A percentile compares a stretch with the other conserved stretches of the same genome.
Evolutionary conservation across 2,797 vertebrate genomes (phyloP).

Genomic region (Ceryle rudis): DNA sequence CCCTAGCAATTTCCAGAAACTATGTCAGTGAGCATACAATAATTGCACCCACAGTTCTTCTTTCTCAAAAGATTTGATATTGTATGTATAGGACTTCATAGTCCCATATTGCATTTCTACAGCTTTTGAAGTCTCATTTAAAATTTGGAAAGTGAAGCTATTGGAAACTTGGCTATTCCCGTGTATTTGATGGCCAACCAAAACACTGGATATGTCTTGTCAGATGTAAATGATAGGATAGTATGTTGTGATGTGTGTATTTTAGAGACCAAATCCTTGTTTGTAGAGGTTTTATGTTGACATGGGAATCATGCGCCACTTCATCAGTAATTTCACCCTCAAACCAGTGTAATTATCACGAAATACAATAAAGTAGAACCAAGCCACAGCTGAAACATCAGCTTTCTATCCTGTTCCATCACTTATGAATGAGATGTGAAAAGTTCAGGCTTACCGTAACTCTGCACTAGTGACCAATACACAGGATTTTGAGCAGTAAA

Average conservation of each 20-base stretch:
- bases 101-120: conserved; percentile 30
- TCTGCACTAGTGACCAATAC: background rate
- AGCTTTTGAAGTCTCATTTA: conserved; percentile 48
- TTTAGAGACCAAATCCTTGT: conserved; percentile 69
- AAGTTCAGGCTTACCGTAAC: conserved; percentile 66
- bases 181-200: conserved; percentile 47
- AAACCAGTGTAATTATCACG: conserved; percentile 67
- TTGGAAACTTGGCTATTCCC: conserved; percentile 53
- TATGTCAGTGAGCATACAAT: conserved; percentile 20
- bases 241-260: conserved; percentile 48
- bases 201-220: conserved; percentile 70
- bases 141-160: conserved; percentile 57
- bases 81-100: conserved; percentile 25
- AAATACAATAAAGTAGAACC: conserved; percentile 67
- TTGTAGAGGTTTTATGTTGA: conserved; percentile 73
- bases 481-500: conserved; percentile 10
- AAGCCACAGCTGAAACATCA: conserved; percentile 71
- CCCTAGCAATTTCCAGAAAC: conserved; percentile 49
- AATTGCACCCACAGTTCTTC: conserved; percentile 16
- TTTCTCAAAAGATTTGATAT: conserved; percentile 23
- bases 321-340: conserved; percentile 73
- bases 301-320: conserved; percentile 69
- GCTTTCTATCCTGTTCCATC: conserved; percentile 25
- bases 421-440: conserved; percentile 63
- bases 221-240: conserved; percentile 65